Base-by-base conservation (phyloP, 2,888 invertebrate genomes). In the Dendrolimus pini region DNA sequence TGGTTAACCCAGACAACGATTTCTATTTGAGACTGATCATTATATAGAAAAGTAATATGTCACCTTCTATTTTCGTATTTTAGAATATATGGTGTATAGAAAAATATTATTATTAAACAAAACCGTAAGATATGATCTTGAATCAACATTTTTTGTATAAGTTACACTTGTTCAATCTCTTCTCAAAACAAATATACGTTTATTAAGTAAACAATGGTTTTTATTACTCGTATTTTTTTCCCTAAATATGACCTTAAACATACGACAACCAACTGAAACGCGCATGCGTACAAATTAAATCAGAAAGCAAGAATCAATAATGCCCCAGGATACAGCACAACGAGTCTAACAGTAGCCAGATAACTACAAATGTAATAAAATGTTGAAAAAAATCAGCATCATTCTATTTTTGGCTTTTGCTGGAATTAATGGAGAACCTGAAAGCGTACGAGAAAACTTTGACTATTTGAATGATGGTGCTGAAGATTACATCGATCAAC, bases 381-480 rank as follows among this genome's bases (percentile, higher is more conserved):
- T 88, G 88, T 73, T 83, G 70, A 67, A 72, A 60, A 47, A 47
- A 47, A 10, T 47, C 47, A 47, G 2, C 9, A 10, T 47, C 47
- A 66, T 72, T 62, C 57, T 86, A 53, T 61, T 85, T 42, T 66
- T 73, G 59, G 69, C 70, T 58, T 68, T 78, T 52, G 70, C 69
- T 58, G 78, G 77, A 30, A 74, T 85, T 9, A 65, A 76, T 59
- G 82, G 89, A 70, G 90, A 90, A 69, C 90, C 90, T 47, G 90
- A 90, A 75, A 83, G 86, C 18, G 89, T 90, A 42, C 70, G 90
- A 57, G 90, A 89, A 52, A 89, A 87, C 64, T 81, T 86, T 53
- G 90, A 89, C 63, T 89, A 89, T 71, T 89, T 88, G 64, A 87
- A 80, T 68, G 89, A 88, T 68, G 88, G 88, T 7, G 75, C 77